Percentiles rank a stretch among this genome's conserved stretches.
Conservation (phyloP, 92 coral and sea anemone species). For the Nematostella vectensis region DNA sequence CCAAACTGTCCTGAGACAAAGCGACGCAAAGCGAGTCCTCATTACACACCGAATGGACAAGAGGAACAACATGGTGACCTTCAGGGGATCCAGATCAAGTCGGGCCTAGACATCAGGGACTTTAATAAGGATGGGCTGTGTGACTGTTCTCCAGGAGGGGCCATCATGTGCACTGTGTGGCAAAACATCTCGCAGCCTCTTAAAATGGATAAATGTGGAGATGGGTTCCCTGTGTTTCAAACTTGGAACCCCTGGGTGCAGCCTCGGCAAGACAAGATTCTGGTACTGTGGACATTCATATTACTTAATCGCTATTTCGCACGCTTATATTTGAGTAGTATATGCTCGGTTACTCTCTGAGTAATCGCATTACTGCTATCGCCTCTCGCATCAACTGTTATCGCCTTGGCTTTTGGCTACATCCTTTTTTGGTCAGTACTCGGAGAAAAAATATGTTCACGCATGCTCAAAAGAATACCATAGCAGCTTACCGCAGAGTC, state of each 20-base stretch:
- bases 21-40: neutral
- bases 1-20: slow-evolving; percentile 7
- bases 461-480: too few species aligned
- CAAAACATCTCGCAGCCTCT: slow-evolving; percentile 11
- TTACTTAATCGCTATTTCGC: too few species aligned
- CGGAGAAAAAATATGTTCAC: too few species aligned
- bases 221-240: slow-evolving; percentile 4
- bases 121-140: slow-evolving; percentile 8
- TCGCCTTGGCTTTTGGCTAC: too few species aligned
- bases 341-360: too few species aligned
- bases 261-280: slow-evolving; percentile 12
- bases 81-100: neutral
- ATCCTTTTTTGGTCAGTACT: too few species aligned
- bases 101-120: slow-evolving; percentile 1
- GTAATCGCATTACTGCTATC: too few species aligned
- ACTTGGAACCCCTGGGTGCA: slow-evolving; percentile 22
- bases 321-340: too few species aligned
- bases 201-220: slow-evolving; percentile 4
- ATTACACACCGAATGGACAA: neutral
- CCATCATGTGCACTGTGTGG: slow-evolving; percentile 20
- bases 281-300: too few species aligned
- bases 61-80: neutral
- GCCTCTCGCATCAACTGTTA: too few species aligned
- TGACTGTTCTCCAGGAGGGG: slow-evolving; percentile 15
- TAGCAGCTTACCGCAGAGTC: too few species aligned